A percentile compares a stretch with the other conserved stretches of the same genome.
Evolutionary conservation across 2,888 invertebrate genomes (phyloP).

Genomic region (Muscina levida): DNA sequence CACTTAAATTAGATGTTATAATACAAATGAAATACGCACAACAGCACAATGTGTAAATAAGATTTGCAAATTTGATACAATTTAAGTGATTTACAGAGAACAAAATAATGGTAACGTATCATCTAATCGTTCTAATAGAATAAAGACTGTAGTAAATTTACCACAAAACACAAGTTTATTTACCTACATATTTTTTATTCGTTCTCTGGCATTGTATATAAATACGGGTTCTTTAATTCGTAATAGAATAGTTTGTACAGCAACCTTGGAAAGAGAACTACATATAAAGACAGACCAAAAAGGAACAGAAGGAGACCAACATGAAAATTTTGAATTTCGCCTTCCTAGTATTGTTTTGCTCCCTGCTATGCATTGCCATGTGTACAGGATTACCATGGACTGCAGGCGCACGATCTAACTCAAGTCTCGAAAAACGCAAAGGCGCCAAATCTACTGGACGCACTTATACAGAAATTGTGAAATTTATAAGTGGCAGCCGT

Average conservation of each 20-base stretch:
- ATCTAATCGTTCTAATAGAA: no score
- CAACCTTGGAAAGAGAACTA: slow-evolving; percentile 31
- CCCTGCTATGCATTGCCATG: slow-evolving; percentile 35
- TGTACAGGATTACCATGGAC: slow-evolving; percentile 37
- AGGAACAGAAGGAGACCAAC: not conserved
- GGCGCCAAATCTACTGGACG: slow-evolving; percentile 48
- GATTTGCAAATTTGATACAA: slow-evolving; percentile 16
- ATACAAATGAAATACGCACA: not conserved
- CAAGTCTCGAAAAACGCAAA: not conserved
- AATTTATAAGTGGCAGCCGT: slow-evolving; percentile 55
- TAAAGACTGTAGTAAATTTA: no score
- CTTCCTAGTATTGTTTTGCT: slow-evolving; percentile 20
- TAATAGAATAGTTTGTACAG: slow-evolving; percentile 36
- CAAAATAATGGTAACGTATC: no score
- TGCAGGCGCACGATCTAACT: slow-evolving; percentile 35
- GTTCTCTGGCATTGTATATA: no score
- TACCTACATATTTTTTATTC: no score
- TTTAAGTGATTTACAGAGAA: no score
- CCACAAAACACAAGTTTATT: no score
- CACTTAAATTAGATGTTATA: slow-evolving; percentile 9
- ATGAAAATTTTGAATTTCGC: slow-evolving; percentile 47
- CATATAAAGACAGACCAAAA: not conserved
- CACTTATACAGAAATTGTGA: slow-evolving; percentile 62
- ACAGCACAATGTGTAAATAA: no score
- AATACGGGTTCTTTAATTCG: slow-evolving; percentile 41